These are phyloP conservation scores for Rotaria magnacalcarata DNA, from an alignment of 2,888 invertebrate species.

Conservation along the genomic window DNA sequence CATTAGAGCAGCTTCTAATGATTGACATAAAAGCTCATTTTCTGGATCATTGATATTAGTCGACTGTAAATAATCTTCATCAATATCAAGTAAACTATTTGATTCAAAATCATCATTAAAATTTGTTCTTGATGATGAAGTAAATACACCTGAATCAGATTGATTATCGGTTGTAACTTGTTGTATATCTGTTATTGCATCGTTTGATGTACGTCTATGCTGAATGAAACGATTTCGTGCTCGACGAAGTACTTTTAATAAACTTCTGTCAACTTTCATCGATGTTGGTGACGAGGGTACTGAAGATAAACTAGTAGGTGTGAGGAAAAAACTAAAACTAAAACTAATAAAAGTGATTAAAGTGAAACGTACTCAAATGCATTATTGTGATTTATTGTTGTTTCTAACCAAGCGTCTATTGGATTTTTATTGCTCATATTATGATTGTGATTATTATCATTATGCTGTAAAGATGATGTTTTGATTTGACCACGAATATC, in stretches of 20 bases:
- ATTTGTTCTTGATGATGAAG: not conserved
- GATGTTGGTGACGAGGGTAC: not conserved
- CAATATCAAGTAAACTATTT: not conserved
- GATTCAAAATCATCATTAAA: not conserved
- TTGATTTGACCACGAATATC: not conserved
- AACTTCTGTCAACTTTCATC: not conserved
- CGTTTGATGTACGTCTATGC: not conserved
- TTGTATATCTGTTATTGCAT: not conserved
- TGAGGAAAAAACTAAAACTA: too few species aligned
- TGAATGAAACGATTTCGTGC: not conserved
- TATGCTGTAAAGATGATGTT: not conserved
- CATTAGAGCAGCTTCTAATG: not conserved
- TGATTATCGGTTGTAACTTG: not conserved
- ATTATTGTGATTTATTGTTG: not conserved
- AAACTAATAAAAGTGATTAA: not conserved
- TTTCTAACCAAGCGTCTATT: not conserved
- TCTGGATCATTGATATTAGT: not conserved
- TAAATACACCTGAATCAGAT: constrained; percentile 18
- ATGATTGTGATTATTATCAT: not conserved
- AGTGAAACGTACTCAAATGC: not conserved
- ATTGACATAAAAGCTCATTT: not conserved
- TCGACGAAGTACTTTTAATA: not conserved
- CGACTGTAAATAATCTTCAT: not conserved
- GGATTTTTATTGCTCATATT: not conserved
- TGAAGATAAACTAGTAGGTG: not conserved